Conservation (phyloP, 30 jellyfish, hydroid and myxozoan genomes). For the Pseudorhiza aurosa region DNA sequence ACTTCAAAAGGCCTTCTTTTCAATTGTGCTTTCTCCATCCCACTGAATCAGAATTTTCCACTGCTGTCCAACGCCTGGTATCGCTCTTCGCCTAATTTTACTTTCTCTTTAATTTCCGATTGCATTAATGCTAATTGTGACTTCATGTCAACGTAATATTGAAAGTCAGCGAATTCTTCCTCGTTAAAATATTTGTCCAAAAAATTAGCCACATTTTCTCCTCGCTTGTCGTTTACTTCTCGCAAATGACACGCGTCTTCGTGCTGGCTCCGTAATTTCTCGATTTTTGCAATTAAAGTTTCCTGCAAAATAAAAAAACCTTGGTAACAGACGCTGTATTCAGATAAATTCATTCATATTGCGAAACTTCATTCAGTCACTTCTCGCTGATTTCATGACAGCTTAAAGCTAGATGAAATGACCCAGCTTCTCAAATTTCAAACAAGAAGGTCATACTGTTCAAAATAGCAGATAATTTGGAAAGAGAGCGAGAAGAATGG, state of each 20-base stretch:
- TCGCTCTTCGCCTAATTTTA: constrained; percentile 94
- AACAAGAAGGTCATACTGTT: too few species aligned
- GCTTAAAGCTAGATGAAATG: too few species aligned
- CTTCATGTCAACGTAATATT: constrained; percentile 94
- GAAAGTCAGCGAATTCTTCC: constrained; percentile 93
- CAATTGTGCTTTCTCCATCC: too few species aligned
- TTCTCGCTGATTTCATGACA: too few species aligned
- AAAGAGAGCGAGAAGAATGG: too few species aligned
- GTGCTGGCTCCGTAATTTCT: constrained; percentile 84
- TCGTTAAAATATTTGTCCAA: constrained; percentile 87
- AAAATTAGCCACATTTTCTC: constrained; percentile 93
- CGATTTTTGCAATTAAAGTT: constrained; percentile 74
- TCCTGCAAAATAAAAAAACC: too few species aligned
- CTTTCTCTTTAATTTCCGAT: constrained; percentile 95
- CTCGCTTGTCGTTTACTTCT: constrained; percentile 96
- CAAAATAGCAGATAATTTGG: too few species aligned
- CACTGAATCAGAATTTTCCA: constrained; percentile 49
- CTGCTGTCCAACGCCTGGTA: constrained; percentile 83
- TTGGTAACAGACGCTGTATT: too few species aligned
- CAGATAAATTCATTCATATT: too few species aligned
- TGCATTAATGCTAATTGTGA: constrained; percentile 97
- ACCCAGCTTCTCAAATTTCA: too few species aligned
- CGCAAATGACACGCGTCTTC: constrained; percentile 96
- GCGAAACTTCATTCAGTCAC: too few species aligned
- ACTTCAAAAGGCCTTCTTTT: too few species aligned